Conservation (phyloP, 92 coral and sea anemone species). For the Epizoanthus fatuus region DNA sequence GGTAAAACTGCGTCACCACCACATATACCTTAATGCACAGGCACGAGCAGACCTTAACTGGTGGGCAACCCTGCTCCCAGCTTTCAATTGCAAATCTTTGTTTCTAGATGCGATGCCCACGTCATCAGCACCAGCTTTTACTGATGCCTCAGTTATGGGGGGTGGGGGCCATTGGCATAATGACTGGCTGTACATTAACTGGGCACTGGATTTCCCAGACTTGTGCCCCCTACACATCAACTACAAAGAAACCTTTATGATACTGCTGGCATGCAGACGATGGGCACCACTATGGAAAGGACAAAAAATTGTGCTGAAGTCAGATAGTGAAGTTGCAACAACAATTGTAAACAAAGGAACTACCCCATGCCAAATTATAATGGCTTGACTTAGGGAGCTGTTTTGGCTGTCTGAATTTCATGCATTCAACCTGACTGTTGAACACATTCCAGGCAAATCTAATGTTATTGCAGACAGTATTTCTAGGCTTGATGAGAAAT, state of each 20-base stretch:
- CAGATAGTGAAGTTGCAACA: slow-evolving; percentile 44
- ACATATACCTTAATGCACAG: slow-evolving; percentile 36
- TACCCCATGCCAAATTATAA: slow-evolving; percentile 43
- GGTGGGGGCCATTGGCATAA: slow-evolving; percentile 49
- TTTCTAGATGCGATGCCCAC: slow-evolving; percentile 40
- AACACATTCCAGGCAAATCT: slow-evolving; percentile 36
- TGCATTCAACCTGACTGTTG: slow-evolving; percentile 7
- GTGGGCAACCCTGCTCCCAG: slow-evolving; percentile 47
- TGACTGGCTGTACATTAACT: slow-evolving; percentile 62
- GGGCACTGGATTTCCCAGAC: slow-evolving; percentile 52
- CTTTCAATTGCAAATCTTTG: slow-evolving; percentile 43
- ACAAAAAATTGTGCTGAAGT: slow-evolving; percentile 22
- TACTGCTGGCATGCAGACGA: slow-evolving; percentile 36
- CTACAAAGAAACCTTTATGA: slow-evolving; percentile 55
- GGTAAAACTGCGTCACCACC: slow-evolving; percentile 47
- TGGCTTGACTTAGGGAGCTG: slow-evolving; percentile 38
- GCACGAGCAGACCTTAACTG: slow-evolving; percentile 57
- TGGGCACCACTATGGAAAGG: slow-evolving; percentile 49
- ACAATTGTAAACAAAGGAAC: slow-evolving; percentile 56
- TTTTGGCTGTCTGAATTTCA: slow-evolving; percentile 41
- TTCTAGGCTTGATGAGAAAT: slow-evolving; percentile 35
- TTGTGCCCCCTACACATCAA: slow-evolving; percentile 56
- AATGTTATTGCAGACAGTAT: slow-evolving; percentile 51
- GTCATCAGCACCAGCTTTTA: slow-evolving; percentile 34
- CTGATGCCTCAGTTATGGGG: slow-evolving; percentile 48